Evolutionary conservation across 2,113 vertebrate species (phyloP).

Genomic region (Nesoenas mayeri): DNA sequence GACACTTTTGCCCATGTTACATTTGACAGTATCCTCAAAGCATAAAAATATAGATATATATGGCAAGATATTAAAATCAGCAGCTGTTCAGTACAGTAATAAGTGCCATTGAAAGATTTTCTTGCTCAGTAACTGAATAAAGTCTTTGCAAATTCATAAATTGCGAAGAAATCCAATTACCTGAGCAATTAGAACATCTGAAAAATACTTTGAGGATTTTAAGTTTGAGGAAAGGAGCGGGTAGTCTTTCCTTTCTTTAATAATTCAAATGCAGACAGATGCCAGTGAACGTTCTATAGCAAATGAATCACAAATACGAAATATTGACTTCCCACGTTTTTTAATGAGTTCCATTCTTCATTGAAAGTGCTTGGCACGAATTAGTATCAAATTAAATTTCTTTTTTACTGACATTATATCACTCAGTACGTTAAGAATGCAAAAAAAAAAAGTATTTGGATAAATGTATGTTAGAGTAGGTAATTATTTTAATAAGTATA

Average conservation of each 20-base stretch:
- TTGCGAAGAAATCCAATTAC: neutral
- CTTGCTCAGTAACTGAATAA: neutral
- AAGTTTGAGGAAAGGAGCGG: neutral
- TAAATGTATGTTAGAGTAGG: neutral
- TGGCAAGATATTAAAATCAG: neutral
- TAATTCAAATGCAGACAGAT: constrained; percentile 2
- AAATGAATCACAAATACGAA: constrained; percentile 23
- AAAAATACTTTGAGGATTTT: neutral
- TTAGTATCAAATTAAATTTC: neutral
- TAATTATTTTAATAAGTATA: neutral
- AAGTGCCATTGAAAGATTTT: neutral
- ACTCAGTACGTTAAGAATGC: neutral
- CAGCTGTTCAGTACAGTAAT: neutral
- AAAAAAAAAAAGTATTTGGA: neutral
- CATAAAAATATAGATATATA: neutral
- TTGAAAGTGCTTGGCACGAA: neutral
- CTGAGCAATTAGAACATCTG: neutral
- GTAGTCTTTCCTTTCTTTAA: neutral
- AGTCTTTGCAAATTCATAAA: neutral
- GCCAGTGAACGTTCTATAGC: neutral
- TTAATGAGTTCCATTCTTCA: neutral
- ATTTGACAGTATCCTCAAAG: neutral
- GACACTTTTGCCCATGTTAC: neutral
- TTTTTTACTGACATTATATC: neutral
- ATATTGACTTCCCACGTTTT: neutral